phyloP scores from a whole-genome alignment of 1,140 invertebrate genomes.

The Drosophila leontia region DNA sequence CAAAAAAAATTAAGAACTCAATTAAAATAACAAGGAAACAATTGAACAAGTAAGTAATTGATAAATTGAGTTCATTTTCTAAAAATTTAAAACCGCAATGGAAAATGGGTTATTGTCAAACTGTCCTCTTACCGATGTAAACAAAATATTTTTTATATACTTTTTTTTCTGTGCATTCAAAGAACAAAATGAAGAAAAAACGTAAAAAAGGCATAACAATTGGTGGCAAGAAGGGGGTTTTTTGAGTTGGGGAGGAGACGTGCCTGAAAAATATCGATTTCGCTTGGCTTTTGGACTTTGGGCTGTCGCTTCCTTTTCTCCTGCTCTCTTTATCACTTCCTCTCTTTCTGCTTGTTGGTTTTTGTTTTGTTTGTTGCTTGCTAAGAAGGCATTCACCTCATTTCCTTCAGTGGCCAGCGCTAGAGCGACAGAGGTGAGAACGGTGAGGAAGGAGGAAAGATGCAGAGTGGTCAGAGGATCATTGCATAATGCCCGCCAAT shows the following conservation, averaged over 20 bases:
- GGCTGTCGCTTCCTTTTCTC: conserved; percentile 22
- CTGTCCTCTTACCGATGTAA: background rate
- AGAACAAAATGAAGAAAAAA: conserved; percentile 19
- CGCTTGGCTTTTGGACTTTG: conserved; percentile 55
- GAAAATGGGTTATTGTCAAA: background rate
- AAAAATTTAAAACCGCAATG: background rate
- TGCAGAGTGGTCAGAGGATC: conserved; percentile 31
- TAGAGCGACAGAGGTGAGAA: background rate
- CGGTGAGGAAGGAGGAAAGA: background rate
- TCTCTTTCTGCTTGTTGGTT: conserved; percentile 14
- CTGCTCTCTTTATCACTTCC: conserved; percentile 5
- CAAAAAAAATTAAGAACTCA: background rate
- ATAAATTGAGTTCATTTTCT: background rate
- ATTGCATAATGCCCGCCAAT: conserved; percentile 31
- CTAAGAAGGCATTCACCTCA: conserved; percentile 77
- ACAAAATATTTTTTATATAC: background rate
- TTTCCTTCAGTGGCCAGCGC: conserved; percentile 47
- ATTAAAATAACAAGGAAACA: background rate
- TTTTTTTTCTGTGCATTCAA: conserved; percentile 6
- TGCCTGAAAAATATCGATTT: conserved; percentile 77
- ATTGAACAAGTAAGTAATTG: background rate
- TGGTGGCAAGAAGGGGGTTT: background rate
- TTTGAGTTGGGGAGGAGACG: conserved; percentile 18
- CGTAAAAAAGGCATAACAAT: conserved; percentile 8
- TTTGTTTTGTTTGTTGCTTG: conserved; percentile 53